Base-by-base conservation (phyloP, 2,113 vertebrate species). In the Procapra przewalskii region DNA sequence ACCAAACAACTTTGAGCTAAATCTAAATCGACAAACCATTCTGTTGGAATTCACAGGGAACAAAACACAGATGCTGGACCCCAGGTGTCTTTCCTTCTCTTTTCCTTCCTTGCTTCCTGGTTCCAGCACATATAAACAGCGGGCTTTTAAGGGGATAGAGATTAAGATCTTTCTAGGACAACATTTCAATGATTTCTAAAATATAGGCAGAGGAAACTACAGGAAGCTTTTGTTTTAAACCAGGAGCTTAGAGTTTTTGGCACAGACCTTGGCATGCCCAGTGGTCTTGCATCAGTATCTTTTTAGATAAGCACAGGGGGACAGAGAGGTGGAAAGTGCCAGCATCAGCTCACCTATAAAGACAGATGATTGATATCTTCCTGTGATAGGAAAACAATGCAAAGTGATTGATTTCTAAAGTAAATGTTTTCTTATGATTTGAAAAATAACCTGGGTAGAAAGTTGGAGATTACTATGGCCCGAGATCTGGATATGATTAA, bases 171-270 rank as follows among this genome's bases (percentile, higher is more conserved):
- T 83, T 85, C 81, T 79, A 60, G 80, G 52, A 81, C 87, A 67
- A 16, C 7, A 77, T 92, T 75, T 82, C n/a, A 60, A n/a, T 54
- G 19, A 71, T 86, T 91, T 95, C 62, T 92, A 95, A 92, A 91
- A 33, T 16, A 31, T 5, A 52, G 12, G 5, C n/a, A 92, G 12
- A 90, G 21, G 7, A 88, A 94, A 77, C 75, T 87, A 59, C 3
- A 23, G 77, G 31, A 92, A 84, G 8, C 9, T 75, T 95, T 95
- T 55, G 17, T 45, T 64, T 96, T 13, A 90, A 88, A 75, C 54
- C 14, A 45, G 27, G 75, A 43, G 52, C 52, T 83, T 55, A 36
- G 59, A 36, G 43, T 8, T 33, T 90, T 59, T 5, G 4, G 52
- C 40, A 81, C 48, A 85, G 64, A 81, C 52, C 10, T 90, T 36